A percentile compares a stretch with the other conserved stretches of the same genome.
These are phyloP conservation scores for Hippopotamyrus pictus DNA, from an alignment of 2,797 vertebrate genomes.

Conservation along the genomic window DNA sequence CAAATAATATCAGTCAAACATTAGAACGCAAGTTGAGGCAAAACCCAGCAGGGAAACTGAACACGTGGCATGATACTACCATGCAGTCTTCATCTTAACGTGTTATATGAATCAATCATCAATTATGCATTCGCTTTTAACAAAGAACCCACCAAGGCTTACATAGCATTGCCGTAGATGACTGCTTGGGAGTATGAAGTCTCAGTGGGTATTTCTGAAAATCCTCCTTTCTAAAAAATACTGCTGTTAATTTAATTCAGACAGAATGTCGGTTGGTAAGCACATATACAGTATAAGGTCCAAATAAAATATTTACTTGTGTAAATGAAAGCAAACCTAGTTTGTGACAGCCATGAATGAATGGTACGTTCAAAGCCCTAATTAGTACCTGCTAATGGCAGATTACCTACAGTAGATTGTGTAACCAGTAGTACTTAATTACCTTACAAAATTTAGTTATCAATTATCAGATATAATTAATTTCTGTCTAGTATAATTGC, in stretches of 20 bases:
- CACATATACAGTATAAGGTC: too few species aligned
- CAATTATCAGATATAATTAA: constrained; percentile 12
- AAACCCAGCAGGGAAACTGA: neutral
- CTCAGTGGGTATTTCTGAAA: neutral
- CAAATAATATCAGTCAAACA: neutral
- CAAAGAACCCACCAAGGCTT: neutral
- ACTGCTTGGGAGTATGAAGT: neutral
- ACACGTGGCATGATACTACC: neutral
- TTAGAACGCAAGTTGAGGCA: neutral
- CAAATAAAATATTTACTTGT: neutral
- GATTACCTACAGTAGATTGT: neutral
- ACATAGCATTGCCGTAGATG: neutral
- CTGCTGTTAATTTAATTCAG: neutral
- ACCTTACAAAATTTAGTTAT: constrained; percentile 16
- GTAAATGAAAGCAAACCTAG: neutral
- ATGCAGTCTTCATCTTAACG: neutral
- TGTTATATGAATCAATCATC: neutral
- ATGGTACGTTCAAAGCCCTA: neutral
- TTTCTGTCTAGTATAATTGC: neutral
- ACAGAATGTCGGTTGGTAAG: neutral
- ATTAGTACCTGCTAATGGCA: neutral
- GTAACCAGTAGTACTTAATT: constrained; percentile 10
- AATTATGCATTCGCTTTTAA: neutral
- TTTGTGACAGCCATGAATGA: neutral
- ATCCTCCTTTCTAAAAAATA: neutral